Evolutionary conservation across 2,113 vertebrate genomes (phyloP), one percentile per base, ranked within the genome.

Genomic region (Grallaria varia): DNA sequence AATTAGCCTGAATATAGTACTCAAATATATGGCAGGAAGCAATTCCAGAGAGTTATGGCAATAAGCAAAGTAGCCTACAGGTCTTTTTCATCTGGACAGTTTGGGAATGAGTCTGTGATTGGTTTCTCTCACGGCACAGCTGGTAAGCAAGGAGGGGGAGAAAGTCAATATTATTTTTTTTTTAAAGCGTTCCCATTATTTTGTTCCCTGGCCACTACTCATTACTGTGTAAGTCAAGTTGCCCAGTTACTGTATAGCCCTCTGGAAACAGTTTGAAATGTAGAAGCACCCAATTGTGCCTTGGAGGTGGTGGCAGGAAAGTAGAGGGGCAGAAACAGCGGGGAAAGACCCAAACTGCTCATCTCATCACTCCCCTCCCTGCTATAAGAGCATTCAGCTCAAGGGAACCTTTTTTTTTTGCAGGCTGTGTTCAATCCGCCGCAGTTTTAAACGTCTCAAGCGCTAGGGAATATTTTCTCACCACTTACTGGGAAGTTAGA

Each of bases 61-160:
- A 90, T 81, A 96, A 92, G 88, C 69, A 90, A 96, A 96, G 75
- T 89, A 93, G 23, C 47, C 56, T 78, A 21, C 25, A 62, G 52
- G 83, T 58, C 90, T 95, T 96, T 96, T 93, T 97, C 95, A 92
- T 92, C 92, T 68, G 58, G 91, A 79, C 92, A 92, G 79, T 89
- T 90, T 84, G 77, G 83, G 95, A 97, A 97, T 96, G 87, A 97
- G 88, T 33, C 85, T 87, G 37, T 94, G 96, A 94, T 91, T 86
- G 92, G 68, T 93, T 96, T 94, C 78, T 83, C 71, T 83, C 80
- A 37, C 25, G 28, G 64, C 4, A 18, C 50, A 85, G 47, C 49
- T 89, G 77, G 80, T 84, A 81, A 93, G 39, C 45, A 89, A 89
- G 30, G 31, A 86, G 16, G 19, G 19, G 9, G 6, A 72, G 75